phyloP scores from a whole-genome alignment of 2,797 vertebrate genomes.

The Cirrhinus molitorella region DNA sequence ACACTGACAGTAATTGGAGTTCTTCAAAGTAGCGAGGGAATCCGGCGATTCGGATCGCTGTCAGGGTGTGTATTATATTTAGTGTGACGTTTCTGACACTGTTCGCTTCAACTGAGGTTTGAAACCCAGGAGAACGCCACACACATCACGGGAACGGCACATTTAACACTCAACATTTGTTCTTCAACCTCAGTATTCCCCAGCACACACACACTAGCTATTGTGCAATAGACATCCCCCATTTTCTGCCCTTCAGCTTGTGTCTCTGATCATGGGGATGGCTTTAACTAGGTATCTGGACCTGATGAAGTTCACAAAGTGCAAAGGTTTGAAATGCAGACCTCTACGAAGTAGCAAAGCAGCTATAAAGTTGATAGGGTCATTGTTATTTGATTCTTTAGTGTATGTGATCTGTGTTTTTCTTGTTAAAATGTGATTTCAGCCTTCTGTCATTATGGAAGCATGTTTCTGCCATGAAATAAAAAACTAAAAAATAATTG shows the following conservation, averaged over 20 bases:
- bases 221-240: constrained; percentile 31
- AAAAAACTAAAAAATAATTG: not conserved
- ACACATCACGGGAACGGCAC: constrained; percentile 68
- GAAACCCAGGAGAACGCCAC: constrained; percentile 70
- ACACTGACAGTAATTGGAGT: constrained; percentile 80
- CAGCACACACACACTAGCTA: constrained; percentile 48
- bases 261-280: not conserved
- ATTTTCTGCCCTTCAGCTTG: not conserved
- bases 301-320: not conserved
- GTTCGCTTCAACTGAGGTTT: constrained; percentile 72
- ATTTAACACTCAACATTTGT: constrained; percentile 71
- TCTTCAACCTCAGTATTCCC: constrained; percentile 60
- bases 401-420: not conserved
- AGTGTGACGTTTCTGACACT: constrained; percentile 71
- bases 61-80: constrained; percentile 78
- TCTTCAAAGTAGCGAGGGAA: constrained; percentile 78
- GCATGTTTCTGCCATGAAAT: not conserved
- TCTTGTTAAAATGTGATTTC: not conserved
- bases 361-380: not conserved
- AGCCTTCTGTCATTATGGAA: not conserved
- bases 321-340: not conserved
- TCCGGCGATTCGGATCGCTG: constrained; percentile 74
- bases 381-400: not conserved
- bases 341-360: not conserved
- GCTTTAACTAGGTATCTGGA: not conserved